These are phyloP conservation scores for Hypomesus transpacificus DNA, from an alignment of 2,113 vertebrate genomes.

Conservation along the genomic window DNA sequence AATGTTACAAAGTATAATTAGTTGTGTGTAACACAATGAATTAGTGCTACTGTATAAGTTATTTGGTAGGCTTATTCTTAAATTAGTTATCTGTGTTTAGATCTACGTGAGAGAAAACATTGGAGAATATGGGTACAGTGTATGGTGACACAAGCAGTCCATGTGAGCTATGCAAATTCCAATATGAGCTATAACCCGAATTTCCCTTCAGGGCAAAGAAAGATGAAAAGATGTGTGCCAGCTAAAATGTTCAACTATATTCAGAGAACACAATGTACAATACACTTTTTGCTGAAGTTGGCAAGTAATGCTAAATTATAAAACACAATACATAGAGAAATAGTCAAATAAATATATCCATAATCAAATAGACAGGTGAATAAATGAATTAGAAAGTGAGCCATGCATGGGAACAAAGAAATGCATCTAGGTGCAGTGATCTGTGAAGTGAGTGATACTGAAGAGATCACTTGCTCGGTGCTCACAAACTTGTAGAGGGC, in stretches of 20 bases:
- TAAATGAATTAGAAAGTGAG: slow-evolving; percentile 48
- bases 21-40: no score
- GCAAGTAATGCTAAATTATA: not conserved
- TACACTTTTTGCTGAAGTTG: not conserved
- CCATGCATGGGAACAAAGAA: slow-evolving; percentile 37
- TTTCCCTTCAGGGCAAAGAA: no score
- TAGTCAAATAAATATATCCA: slow-evolving; percentile 1
- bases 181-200: no score
- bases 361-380: slow-evolving; percentile 13
- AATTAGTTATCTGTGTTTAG: no score
- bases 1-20: no score
- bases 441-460: slow-evolving; percentile 38
- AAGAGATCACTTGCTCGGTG: slow-evolving; percentile 21
- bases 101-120: no score
- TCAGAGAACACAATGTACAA: not conserved
- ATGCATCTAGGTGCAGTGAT: slow-evolving; percentile 48
- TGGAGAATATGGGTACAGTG: not conserved
- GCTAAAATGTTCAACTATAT: not conserved
- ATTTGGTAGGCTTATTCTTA: no score
- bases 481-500: slow-evolving; percentile 39
- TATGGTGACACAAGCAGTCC: not conserved
- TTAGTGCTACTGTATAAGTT: no score
- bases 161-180: not conserved
- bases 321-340: not conserved
- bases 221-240: not conserved